Percentiles rank a stretch among this genome's conserved stretches.
Evolutionary conservation across 2,113 vertebrate species (phyloP).

Genomic region (Deroptyus accipitrinus): DNA sequence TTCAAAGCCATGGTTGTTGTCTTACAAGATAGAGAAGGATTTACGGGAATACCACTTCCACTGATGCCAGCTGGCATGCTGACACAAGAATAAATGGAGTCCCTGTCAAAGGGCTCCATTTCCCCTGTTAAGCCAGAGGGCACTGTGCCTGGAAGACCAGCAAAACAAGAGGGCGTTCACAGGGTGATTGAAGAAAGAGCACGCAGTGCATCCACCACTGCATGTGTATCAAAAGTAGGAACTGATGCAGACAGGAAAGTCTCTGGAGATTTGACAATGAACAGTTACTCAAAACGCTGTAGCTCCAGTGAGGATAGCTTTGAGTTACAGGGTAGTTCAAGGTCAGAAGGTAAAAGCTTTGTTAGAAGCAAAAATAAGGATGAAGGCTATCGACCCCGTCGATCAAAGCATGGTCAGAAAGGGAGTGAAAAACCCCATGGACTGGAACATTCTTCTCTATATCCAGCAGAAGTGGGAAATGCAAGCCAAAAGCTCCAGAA

Average conservation of each 20-base stretch:
- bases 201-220: not conserved
- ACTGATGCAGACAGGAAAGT: not conserved
- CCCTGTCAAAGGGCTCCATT: conserved; percentile 4
- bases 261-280: conserved; percentile 9
- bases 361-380: conserved; percentile 57
- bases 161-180: not conserved
- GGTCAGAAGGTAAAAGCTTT: conserved; percentile 70
- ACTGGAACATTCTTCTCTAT: not conserved
- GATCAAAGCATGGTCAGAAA: conserved; percentile 53
- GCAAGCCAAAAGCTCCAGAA: conserved; percentile 6
- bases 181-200: conserved; percentile 6
- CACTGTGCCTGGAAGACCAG: not conserved
- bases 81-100: conserved; percentile 11
- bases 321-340: conserved; percentile 76
- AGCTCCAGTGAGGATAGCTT: conserved; percentile 78
- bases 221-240: not conserved
- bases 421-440: conserved; percentile 14
- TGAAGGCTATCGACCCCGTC: conserved; percentile 45
- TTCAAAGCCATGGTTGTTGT: not conserved
- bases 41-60: not conserved
- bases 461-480: conserved; percentile 12
- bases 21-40: not conserved
- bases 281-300: conserved; percentile 47
- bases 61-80: not conserved
- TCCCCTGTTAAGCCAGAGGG: conserved; percentile 17